These are phyloP conservation scores for Boulengeromyrus knoepffleri DNA, from an alignment of 2,113 vertebrate species.

Conservation along the genomic window DNA sequence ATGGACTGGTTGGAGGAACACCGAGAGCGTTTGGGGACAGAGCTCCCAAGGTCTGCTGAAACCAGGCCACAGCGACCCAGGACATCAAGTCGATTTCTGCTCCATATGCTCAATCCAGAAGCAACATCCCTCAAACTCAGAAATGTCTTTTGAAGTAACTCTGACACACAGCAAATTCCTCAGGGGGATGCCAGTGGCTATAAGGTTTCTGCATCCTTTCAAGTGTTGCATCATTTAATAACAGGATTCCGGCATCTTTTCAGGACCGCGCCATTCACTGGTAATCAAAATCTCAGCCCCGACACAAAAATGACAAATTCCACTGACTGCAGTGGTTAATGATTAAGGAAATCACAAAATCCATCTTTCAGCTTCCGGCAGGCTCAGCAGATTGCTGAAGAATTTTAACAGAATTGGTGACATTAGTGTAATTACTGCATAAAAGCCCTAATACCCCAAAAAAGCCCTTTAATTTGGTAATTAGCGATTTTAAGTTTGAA, in stretches of 20 bases:
- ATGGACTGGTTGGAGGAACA: not conserved
- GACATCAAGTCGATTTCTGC: not conserved
- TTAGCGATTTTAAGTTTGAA: not conserved
- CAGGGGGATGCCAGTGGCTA: not conserved
- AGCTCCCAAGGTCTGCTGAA: not conserved
- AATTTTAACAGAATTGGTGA: not conserved
- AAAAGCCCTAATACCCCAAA: not conserved
- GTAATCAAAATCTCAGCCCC: not conserved
- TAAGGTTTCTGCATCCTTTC: not conserved
- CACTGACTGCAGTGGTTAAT: not conserved
- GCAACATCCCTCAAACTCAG: not conserved
- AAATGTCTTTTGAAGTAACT: constrained; percentile 12
- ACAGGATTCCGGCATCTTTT: not conserved
- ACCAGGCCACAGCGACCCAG: not conserved
- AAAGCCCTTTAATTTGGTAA: not conserved
- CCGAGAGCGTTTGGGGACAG: not conserved
- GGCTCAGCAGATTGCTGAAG: not conserved
- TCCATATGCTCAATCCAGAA: constrained; percentile 19
- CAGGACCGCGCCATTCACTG: not conserved
- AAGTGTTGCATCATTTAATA: not conserved
- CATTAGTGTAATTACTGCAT: not conserved
- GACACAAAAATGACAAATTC: not conserved
- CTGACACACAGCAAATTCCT: not conserved
- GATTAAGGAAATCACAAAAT: not conserved
- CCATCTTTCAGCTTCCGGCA: not conserved